A percentile compares a stretch with the other conserved stretches of the same genome.
Conservation (phyloP, 2,888 invertebrate genomes). For the Autographa pulchrina region DNA sequence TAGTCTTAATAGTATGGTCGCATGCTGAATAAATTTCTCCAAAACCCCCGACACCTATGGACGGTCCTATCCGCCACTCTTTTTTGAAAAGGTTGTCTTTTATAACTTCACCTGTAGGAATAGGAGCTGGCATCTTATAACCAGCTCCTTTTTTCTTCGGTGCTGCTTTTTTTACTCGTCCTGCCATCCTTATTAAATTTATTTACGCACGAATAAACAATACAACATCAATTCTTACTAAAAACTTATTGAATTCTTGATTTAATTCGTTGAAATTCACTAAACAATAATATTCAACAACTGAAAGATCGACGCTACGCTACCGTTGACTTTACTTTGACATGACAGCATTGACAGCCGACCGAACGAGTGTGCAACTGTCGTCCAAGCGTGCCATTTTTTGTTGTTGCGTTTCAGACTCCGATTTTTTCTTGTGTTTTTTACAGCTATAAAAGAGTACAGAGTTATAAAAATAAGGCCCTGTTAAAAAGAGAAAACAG, state of each 20-base stretch:
- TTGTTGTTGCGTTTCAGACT: conserved; percentile 5
- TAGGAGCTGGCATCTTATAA: conserved; percentile 91
- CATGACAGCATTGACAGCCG: conserved; percentile 21
- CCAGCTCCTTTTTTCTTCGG: conserved; percentile 84
- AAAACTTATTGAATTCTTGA: conserved; percentile 18
- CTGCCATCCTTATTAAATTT: conserved; percentile 70
- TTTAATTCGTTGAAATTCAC: conserved; percentile 23
- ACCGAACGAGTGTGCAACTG: neutral
- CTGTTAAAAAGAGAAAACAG: neutral
- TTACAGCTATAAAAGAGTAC: neutral
- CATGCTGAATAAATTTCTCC: conserved; percentile 97
- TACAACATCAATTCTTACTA: conserved; percentile 22
- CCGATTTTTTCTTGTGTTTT: neutral
- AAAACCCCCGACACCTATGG: conserved; percentile 97
- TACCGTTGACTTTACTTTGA: conserved; percentile 52
- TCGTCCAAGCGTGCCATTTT: conserved; percentile 22
- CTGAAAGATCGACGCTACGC: conserved; percentile 53
- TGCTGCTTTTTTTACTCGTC: conserved; percentile 77
- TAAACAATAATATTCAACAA: conserved; percentile 50
- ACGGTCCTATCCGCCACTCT: conserved; percentile 95
- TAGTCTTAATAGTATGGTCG: conserved; percentile 87
- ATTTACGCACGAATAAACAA: conserved; percentile 20
- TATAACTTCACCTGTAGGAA: conserved; percentile 93
- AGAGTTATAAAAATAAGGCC: neutral
- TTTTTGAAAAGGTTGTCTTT: conserved; percentile 92